Percentiles rank a stretch among this genome's conserved stretches.
Conservation (phyloP, 2,888 invertebrate genomes). For the Sialis fuliginosa region DNA sequence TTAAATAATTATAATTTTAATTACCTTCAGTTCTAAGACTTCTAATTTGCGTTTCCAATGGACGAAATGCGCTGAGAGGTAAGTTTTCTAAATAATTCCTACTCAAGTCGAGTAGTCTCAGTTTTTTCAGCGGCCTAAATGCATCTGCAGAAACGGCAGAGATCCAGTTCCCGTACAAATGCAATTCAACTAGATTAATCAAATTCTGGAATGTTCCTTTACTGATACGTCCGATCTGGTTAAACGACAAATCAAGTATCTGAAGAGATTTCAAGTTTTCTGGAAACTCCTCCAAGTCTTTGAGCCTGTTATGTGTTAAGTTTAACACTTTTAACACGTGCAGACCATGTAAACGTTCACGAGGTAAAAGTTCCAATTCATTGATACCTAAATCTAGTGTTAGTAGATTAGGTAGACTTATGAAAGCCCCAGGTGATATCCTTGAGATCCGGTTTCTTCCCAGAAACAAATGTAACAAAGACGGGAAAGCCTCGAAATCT, state of each 20-base stretch:
- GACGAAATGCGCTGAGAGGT: constrained; percentile 56
- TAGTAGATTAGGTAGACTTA: constrained; percentile 53
- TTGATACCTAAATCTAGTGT: constrained; percentile 69
- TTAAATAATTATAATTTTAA: constrained; percentile 14
- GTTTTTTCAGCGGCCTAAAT: constrained; percentile 57
- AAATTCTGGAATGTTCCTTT: constrained; percentile 61
- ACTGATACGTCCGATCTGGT: constrained; percentile 60
- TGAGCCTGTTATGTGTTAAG: constrained; percentile 66
- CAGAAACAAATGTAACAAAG: constrained; percentile 55
- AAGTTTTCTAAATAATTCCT: constrained; percentile 68
- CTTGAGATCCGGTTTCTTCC: constrained; percentile 56
- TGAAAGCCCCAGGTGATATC: constrained; percentile 72
- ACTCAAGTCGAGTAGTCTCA: constrained; percentile 60
- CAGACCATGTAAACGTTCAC: constrained; percentile 67
- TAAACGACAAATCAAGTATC: constrained; percentile 64
- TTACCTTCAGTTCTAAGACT: constrained; percentile 66
- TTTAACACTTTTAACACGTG: constrained; percentile 56
- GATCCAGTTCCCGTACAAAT: constrained; percentile 69
- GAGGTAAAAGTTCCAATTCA: constrained; percentile 64
- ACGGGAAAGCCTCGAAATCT: constrained; percentile 71
- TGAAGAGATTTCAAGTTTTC: constrained; percentile 58
- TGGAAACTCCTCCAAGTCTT: constrained; percentile 67
- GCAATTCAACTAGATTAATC: constrained; percentile 56
- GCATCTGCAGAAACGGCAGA: constrained; percentile 59
- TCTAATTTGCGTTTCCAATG: constrained; percentile 67